phyloP scores from a whole-genome alignment of 2,797 vertebrate species.

The Danionella dracula region DNA sequence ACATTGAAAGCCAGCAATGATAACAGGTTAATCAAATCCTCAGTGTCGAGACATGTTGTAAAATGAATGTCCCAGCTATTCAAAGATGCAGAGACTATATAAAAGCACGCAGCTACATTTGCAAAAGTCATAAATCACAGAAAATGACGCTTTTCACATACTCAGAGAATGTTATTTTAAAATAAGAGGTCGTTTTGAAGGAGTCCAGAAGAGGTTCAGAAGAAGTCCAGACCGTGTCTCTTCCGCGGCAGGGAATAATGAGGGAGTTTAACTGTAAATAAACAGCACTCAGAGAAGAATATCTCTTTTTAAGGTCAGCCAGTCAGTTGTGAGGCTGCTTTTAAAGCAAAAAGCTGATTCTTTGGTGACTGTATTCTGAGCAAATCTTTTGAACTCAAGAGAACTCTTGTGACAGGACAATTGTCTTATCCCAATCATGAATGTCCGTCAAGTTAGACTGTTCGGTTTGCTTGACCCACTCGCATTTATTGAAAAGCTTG shows the following conservation, averaged over 20 bases:
- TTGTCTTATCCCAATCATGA: constrained; percentile 1
- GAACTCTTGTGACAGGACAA: not conserved
- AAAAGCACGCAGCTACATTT: not conserved
- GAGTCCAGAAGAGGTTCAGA: constrained; percentile 6
- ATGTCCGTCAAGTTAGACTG: no score
- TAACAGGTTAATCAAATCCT: not conserved
- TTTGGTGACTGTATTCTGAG: constrained; percentile 3
- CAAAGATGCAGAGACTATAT: no score
- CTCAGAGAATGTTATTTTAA: not conserved
- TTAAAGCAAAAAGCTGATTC: constrained; percentile 24
- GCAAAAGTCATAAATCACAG: not conserved
- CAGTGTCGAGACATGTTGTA: not conserved
- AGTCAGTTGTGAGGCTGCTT: constrained; percentile 8
- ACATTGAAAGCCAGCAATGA: not conserved
- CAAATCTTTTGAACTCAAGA: no score
- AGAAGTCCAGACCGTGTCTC: not conserved
- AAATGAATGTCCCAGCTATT: not conserved
- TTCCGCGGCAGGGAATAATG: not conserved
- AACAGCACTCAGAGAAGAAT: not conserved
- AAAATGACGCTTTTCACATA: not conserved
- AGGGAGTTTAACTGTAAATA: constrained; percentile 10
- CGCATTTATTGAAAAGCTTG: no score
- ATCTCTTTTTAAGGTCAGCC: constrained; percentile 11
- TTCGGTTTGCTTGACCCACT: not conserved
- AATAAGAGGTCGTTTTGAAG: constrained; percentile 10